Conservation (phyloP, 2,113 vertebrate species). For the Peromyscus polionotus region DNA sequence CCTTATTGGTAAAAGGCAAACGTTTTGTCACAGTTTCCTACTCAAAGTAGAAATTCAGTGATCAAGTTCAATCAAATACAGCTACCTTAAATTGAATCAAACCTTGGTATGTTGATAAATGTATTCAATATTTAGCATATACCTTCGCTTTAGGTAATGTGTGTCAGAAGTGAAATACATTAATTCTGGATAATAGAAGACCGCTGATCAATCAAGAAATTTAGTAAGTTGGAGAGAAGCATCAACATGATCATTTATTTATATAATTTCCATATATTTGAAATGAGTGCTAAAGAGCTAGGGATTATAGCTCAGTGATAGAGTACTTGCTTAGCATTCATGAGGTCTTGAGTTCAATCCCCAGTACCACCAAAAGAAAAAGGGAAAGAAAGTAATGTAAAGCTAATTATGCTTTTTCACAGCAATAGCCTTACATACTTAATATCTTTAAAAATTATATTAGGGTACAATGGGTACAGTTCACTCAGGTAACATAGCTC, state of each 20-base stretch:
- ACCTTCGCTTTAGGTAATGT: slow-evolving; percentile 26
- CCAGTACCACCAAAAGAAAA: neutral
- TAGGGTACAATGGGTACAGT: neutral
- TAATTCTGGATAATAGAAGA: neutral
- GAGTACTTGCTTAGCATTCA: neutral
- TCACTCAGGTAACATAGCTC: slow-evolving; percentile 4
- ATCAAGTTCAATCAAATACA: slow-evolving; percentile 27
- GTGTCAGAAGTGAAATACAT: slow-evolving; percentile 26
- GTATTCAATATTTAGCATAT: slow-evolving; percentile 3
- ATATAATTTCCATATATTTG: slow-evolving; percentile 38
- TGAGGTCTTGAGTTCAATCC: neutral
- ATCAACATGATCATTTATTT: slow-evolving; percentile 20
- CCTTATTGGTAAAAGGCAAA: slow-evolving; percentile 22
- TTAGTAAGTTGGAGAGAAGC: slow-evolving; percentile 23
- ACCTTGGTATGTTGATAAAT: slow-evolving; percentile 5
- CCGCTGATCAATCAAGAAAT: slow-evolving; percentile 9
- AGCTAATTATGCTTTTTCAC: slow-evolving; percentile 46
- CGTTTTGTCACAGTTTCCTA: slow-evolving; percentile 59
- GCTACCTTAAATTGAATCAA: slow-evolving; percentile 53
- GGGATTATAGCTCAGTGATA: neutral
- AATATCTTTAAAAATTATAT: slow-evolving; percentile 34
- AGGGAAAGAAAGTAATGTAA: neutral
- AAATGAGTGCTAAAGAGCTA: neutral
- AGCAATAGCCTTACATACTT: slow-evolving; percentile 22
- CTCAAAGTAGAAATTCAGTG: neutral